A percentile compares a stretch with the other conserved stretches of the same genome.
Evolutionary conservation across 2,797 vertebrate genomes (phyloP).

Genomic region (Rhinogobio ventralis): DNA sequence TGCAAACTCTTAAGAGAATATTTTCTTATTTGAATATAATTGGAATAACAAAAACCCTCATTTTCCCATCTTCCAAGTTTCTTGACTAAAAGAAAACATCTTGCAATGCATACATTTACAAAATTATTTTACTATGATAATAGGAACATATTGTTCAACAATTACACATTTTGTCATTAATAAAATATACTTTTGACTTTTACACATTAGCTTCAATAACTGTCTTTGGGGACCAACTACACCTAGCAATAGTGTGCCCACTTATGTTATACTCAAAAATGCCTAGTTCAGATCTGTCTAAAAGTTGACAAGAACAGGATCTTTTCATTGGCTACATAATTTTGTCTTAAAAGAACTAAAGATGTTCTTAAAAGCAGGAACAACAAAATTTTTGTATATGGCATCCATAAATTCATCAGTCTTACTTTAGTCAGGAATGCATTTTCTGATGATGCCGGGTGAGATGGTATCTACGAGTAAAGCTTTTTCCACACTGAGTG

Average conservation of each 20-base stretch:
- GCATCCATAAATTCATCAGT: background rate
- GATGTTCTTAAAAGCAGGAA: background rate
- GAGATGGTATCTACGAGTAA: conserved; percentile 82
- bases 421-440: conserved; percentile 69
- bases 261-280: background rate
- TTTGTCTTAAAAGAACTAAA: conserved; percentile 1
- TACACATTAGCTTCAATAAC: background rate
- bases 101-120: background rate
- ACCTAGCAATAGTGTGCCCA: background rate
- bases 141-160: conserved; percentile 1
- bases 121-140: conserved; percentile 14
- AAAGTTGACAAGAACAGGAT: background rate
- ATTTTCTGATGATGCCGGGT: conserved; percentile 82
- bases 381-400: background rate
- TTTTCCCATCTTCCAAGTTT: background rate
- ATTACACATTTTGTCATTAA: conserved; percentile 2
- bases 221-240: background rate
- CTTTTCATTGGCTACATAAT: background rate
- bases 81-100: background rate
- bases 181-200: conserved; percentile 27
- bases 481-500: conserved; percentile 80
- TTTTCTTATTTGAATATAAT: background rate
- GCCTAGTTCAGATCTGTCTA: background rate
- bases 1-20: background rate
- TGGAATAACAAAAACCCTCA: background rate